Conservation (phyloP, 2,888 invertebrate species). For the Ormyrus pomaceus region DNA sequence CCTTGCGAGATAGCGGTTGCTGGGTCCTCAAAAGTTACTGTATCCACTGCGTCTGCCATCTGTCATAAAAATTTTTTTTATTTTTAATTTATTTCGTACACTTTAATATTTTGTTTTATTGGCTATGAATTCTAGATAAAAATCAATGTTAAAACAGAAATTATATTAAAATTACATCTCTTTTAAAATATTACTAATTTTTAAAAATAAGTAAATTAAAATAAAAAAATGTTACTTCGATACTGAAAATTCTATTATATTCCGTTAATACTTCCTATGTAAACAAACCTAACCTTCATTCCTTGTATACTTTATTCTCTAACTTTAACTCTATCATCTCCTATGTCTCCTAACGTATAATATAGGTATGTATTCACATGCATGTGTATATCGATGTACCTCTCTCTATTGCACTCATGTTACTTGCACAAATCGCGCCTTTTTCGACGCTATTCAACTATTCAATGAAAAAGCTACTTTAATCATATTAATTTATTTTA, state of each 20-base stretch:
- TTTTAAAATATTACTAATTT: no score
- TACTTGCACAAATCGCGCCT: slow-evolving; percentile 7
- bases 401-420: no score
- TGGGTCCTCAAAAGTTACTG: slow-evolving; percentile 75
- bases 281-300: slow-evolving; percentile 49
- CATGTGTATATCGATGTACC: no score
- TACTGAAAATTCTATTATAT: background rate
- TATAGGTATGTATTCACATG: no score
- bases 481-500: no score
- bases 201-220: no score
- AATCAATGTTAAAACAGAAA: no score
- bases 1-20: slow-evolving; percentile 84
- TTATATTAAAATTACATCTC: no score
- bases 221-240: no score
- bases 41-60: slow-evolving; percentile 80
- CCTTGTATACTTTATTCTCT: background rate
- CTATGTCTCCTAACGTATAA: background rate
- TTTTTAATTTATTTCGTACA: background rate
- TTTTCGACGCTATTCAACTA: background rate
- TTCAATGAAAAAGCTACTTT: no score
- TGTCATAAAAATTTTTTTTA: slow-evolving; percentile 59
- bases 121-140: no score
- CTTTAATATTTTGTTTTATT: no score
- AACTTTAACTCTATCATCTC: background rate
- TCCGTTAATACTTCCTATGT: slow-evolving; percentile 2